These are phyloP conservation scores for Tyrophagus putrescentiae DNA, from an alignment of 1,140 invertebrate species.

Conservation along the genomic window DNA sequence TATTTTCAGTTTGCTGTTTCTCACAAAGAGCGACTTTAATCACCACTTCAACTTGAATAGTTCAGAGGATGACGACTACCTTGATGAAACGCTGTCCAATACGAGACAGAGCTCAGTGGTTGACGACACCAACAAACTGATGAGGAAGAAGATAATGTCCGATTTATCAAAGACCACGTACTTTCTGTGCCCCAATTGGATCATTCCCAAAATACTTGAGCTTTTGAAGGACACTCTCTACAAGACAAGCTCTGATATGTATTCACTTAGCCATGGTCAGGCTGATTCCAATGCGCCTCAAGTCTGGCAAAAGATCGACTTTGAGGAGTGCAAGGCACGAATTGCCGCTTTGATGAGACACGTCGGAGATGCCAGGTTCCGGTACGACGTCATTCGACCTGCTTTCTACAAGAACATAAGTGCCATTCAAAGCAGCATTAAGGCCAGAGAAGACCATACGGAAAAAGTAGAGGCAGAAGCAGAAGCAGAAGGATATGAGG, in stretches of 20 bases:
- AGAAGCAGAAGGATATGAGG: background rate
- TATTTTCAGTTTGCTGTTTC: constrained; percentile 36
- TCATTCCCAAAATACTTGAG: constrained; percentile 12
- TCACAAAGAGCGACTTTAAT: constrained; percentile 30
- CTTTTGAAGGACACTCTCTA: constrained; percentile 13
- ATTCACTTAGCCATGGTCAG: background rate
- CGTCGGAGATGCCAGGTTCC: constrained; percentile 20
- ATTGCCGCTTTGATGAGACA: constrained; percentile 11
- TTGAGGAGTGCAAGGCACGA: constrained; percentile 18
- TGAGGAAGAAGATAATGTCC: background rate
- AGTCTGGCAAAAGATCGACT: too few species aligned
- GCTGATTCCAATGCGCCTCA: background rate
- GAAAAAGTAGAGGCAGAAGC: background rate
- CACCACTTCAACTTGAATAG: constrained; percentile 4
- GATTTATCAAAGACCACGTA: background rate
- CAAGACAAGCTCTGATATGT: constrained; percentile 14
- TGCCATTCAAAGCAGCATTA: background rate
- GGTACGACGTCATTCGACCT: constrained; percentile 20
- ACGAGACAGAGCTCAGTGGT: background rate
- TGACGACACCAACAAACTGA: background rate
- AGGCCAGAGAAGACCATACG: too few species aligned
- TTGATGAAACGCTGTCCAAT: constrained; percentile 9
- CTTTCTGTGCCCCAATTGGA: constrained; percentile 18
- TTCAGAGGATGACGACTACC: constrained; percentile 14
- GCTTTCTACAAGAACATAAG: constrained; percentile 14